Percentiles rank a stretch among this genome's conserved stretches.
Evolutionary conservation across 2,113 vertebrate genomes (phyloP).

Genomic region (Columba janthina): DNA sequence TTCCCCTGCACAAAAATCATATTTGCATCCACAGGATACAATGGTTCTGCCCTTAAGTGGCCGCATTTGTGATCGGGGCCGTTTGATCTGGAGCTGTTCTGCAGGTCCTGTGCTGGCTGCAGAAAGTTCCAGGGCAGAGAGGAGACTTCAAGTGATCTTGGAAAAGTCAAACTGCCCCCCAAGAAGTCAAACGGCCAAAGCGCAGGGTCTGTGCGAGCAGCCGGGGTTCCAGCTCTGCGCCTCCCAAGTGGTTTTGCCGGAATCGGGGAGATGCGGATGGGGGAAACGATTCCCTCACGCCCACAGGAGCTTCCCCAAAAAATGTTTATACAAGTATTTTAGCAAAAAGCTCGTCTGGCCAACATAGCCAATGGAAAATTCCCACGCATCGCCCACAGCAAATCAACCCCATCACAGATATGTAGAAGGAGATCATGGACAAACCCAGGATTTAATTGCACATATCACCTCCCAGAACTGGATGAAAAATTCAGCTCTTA

Average conservation of each 20-base stretch:
- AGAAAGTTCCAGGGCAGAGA: background rate
- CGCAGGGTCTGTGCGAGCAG: accelerated
- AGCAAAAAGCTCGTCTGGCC: background rate
- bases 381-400: background rate
- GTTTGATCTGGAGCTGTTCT: background rate
- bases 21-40: background rate
- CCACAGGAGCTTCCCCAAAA: background rate
- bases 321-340: background rate
- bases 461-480: background rate
- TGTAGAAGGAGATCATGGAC: background rate
- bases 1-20: background rate
- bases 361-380: background rate
- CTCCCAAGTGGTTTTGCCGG: background rate
- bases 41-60: background rate
- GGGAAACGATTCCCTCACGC: background rate
- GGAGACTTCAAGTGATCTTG: background rate
- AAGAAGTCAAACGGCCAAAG: background rate
- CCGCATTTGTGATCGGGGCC: background rate
- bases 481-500: background rate
- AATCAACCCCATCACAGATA: background rate
- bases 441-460: background rate
- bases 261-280: background rate
- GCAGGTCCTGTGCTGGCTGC: background rate
- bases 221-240: background rate
- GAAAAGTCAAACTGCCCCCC: background rate